A percentile compares a stretch with the other conserved stretches of the same genome.
These are phyloP conservation scores for Eupithecia tripunctaria DNA, from an alignment of 2,888 invertebrate genomes.

Conservation along the genomic window DNA sequence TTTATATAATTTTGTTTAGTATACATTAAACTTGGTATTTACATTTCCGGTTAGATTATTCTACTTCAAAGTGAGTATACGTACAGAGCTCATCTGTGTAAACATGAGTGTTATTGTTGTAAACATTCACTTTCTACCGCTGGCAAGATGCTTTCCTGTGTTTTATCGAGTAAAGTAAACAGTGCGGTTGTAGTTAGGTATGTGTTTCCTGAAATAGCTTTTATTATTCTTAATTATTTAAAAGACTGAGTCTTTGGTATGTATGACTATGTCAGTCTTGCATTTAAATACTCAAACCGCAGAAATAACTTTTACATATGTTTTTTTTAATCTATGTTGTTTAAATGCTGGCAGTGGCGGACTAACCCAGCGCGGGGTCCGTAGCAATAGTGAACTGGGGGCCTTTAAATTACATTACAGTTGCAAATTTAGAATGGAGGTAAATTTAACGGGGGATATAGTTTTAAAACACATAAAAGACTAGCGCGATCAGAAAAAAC, in stretches of 20 bases:
- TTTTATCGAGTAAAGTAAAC: slow-evolving; percentile 45
- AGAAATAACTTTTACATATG: background rate
- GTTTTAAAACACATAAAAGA: no score
- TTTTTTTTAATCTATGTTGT: no score
- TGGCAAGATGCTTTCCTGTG: slow-evolving; percentile 56
- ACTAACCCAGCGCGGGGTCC: no score
- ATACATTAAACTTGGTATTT: background rate
- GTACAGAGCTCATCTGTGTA: slow-evolving; percentile 18
- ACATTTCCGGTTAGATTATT: slow-evolving; percentile 3
- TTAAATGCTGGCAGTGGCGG: no score
- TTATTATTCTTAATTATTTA: background rate
- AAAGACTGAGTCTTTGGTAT: no score
- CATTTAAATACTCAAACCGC: no score
- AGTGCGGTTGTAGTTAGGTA: slow-evolving; percentile 30
- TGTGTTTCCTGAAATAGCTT: background rate
- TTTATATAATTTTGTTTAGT: background rate
- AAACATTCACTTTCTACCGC: slow-evolving; percentile 52
- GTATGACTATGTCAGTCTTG: no score
- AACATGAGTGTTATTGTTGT: slow-evolving; percentile 38
- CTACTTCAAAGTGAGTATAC: slow-evolving; percentile 25
- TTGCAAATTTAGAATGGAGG: no score
- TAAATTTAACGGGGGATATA: no score
- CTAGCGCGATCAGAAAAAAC: no score
- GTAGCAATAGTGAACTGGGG: no score
- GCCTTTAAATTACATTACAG: no score